Base-by-base conservation (phyloP, 2,113 vertebrate species). In the Pollimyrus isidori region DNA sequence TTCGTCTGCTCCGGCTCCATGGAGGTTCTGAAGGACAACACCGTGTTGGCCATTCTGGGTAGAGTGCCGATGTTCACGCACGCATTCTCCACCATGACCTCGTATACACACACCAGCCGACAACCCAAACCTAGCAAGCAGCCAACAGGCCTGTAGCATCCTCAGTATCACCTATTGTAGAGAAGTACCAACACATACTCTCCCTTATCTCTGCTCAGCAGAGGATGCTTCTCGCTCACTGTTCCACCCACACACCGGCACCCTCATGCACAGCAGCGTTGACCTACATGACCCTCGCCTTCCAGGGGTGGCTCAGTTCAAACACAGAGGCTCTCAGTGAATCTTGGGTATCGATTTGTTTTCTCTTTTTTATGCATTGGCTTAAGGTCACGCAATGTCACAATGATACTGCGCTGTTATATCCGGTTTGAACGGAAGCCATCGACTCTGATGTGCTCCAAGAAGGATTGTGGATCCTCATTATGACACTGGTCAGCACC, bases 1-100 rank as follows among this genome's bases (percentile, higher is more conserved):
- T 96, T 96, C 2, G 95, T 96, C 0, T 96, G 95, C 91, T 96
- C 95, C 0, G 95, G 95, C 11, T 96, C 95, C 90, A 96, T 96
- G 95, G 95, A 96, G 89, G 95, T 96, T 0, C 91, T 96, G 73
- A 96, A 96, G 92, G 95, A 96, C 89, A 95, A 93, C 94, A 96
- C 95, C 0, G 95, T 96, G 87, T 91, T 95, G 15, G 95, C 95
- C 39, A 96, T 96, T 88, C 92, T 96, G 65, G 95, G 95, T 96
- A 92, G n/a, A 23, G 82, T 26, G 45, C 76, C 10, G 6, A 10
- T 42, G 4, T 39, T 9, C 87, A 62, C 53, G 2, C 86, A 87
- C 7, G 35, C 86, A 15, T 26, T 26, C 23, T 10, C 7, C 2
- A 65, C 56, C 21, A 3, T 7, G 7, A 87, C 53, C 58, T 21